phyloP scores from a whole-genome alignment of 2,797 vertebrate genomes.

The Artibeus jamaicensis region DNA sequence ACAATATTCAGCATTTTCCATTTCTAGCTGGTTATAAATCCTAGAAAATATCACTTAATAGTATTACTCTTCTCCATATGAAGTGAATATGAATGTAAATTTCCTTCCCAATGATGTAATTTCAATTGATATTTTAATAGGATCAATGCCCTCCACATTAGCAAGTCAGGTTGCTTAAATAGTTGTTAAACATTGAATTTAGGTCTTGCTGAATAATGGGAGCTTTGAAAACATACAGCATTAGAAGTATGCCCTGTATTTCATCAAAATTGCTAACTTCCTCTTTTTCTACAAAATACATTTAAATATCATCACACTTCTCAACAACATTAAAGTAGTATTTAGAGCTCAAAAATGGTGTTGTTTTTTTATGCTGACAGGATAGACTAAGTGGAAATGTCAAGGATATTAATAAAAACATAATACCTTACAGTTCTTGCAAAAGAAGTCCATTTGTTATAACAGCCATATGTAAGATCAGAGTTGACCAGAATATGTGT shows the following conservation, averaged over 20 bases:
- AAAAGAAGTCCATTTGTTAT: not conserved
- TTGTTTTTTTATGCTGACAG: not conserved
- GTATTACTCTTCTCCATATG: not conserved
- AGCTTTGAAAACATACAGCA: not conserved
- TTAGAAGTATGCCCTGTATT: not conserved
- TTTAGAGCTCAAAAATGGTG: not conserved
- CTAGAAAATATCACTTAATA: not conserved
- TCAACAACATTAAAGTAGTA: not conserved
- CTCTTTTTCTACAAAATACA: not conserved
- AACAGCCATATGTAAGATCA: not conserved
- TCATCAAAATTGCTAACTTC: conserved; percentile 26
- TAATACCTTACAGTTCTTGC: not conserved
- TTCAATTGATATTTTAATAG: not conserved
- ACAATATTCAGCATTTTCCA: not conserved
- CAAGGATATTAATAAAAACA: not conserved
- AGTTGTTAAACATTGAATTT: not conserved
- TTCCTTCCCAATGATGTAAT: not conserved
- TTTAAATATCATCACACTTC: not conserved
- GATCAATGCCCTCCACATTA: not conserved
- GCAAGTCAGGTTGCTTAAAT: not conserved
- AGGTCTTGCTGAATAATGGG: not conserved
- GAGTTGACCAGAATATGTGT: not conserved
- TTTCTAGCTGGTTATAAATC: not conserved
- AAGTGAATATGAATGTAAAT: not conserved
- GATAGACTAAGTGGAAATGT: not conserved